A percentile compares a stretch with the other conserved stretches of the same genome.
Conservation (phyloP, 2,888 invertebrate genomes). For the Macrophya alboannulata region DNA sequence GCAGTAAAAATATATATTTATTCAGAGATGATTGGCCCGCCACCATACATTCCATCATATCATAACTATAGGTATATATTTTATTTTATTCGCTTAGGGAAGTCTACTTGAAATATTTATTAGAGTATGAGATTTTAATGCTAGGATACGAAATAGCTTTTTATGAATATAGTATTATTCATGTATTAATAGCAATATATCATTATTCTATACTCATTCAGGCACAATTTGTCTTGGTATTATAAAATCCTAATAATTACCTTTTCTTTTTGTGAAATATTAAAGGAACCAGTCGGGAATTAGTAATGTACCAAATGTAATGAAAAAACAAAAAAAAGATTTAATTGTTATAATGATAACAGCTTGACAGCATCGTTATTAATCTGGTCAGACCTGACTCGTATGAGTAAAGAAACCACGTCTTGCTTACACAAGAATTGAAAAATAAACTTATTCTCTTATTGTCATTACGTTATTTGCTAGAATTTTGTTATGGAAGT, state of each 20-base stretch:
- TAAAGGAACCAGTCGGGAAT: background rate
- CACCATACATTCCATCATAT: constrained; percentile 51
- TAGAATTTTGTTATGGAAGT: constrained; percentile 15
- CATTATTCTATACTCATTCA: constrained; percentile 23
- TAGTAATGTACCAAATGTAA: background rate
- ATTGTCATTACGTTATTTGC: background rate
- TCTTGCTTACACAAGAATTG: background rate
- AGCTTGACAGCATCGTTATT: background rate
- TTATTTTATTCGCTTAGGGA: constrained; percentile 23
- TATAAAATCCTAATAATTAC: background rate
- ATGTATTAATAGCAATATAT: constrained; percentile 37
- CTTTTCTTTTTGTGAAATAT: background rate
- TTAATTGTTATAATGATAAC: background rate
- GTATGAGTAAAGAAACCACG: background rate
- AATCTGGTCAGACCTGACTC: background rate
- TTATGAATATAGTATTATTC: constrained; percentile 12
- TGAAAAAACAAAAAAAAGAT: background rate
- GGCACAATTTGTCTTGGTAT: constrained; percentile 43
- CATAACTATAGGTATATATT: constrained; percentile 9
- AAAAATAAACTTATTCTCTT: background rate
- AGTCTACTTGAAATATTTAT: background rate
- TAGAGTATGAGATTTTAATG: constrained; percentile 14
- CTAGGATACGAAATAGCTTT: background rate
- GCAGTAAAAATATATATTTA: constrained; percentile 56
- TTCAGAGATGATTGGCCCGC: constrained; percentile 48